These are phyloP conservation scores for Tuberolachnus salignus DNA, from an alignment of 2,888 invertebrate species.

Conservation along the genomic window DNA sequence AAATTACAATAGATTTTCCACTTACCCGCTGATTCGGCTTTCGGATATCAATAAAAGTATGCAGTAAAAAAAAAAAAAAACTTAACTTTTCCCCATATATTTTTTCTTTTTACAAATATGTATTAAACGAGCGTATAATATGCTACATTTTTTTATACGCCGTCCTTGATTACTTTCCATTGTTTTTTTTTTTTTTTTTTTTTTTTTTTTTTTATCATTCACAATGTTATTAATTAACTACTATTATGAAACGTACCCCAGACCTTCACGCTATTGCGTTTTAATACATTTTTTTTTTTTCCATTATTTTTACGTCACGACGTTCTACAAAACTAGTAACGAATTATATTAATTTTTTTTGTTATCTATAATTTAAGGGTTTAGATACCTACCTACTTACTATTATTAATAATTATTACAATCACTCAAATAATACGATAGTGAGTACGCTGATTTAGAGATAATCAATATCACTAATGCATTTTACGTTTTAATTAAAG, in stretches of 20 bases:
- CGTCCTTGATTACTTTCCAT: not conserved
- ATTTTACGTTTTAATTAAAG: too few species aligned
- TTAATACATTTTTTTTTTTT: not conserved
- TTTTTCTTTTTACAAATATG: too few species aligned
- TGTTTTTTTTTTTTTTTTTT: not conserved
- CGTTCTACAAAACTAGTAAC: not conserved
- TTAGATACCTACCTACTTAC: not conserved
- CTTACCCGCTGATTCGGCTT: too few species aligned
- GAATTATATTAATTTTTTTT: not conserved
- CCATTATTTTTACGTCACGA: conserved; percentile 13
- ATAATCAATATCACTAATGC: not conserved
- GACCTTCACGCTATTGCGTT: not conserved
- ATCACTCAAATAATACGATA: not conserved
- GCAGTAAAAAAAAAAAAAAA: not conserved
- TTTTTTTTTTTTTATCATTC: not conserved
- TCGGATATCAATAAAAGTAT: not conserved
- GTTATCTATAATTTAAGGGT: not conserved
- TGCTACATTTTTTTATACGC: not conserved
- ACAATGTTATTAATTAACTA: not conserved
- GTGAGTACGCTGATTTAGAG: not conserved
- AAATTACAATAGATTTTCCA: too few species aligned
- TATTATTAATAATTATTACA: not conserved
- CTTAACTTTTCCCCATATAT: not conserved
- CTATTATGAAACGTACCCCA: not conserved
- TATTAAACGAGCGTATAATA: not conserved